Conservation (phyloP, 2,888 invertebrate species). For the Yponomeuta malinellus region DNA sequence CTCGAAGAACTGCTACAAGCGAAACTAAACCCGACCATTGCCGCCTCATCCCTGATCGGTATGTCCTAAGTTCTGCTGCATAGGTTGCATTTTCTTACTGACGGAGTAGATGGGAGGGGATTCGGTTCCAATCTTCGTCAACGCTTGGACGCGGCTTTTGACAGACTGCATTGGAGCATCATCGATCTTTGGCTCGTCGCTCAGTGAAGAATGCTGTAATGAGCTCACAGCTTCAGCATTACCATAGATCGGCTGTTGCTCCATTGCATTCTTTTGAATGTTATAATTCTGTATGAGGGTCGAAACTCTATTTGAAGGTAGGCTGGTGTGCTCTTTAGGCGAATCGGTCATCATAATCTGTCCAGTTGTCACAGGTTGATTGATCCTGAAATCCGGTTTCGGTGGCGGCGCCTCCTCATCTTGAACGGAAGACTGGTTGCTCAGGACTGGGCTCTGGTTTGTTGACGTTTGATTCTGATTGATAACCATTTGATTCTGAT, state of each 20-base stretch:
- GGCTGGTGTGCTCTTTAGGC: slow-evolving; percentile 59
- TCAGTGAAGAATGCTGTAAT: slow-evolving; percentile 43
- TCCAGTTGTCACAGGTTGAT: slow-evolving; percentile 65
- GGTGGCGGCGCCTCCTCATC: slow-evolving; percentile 46
- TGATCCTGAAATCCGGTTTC: slow-evolving; percentile 65
- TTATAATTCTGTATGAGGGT: slow-evolving; percentile 68
- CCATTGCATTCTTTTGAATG: slow-evolving; percentile 60
- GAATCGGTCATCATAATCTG: slow-evolving; percentile 33
- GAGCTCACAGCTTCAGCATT: slow-evolving; percentile 49
- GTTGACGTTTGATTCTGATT: slow-evolving; percentile 7
- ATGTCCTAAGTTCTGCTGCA: slow-evolving; percentile 49
- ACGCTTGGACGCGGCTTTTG: slow-evolving; percentile 62
- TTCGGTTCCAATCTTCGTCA: slow-evolving; percentile 45
- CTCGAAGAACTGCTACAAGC: slow-evolving; percentile 47
- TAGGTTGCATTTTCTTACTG: slow-evolving; percentile 58
- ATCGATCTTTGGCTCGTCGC: slow-evolving; percentile 52
- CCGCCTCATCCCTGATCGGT: slow-evolving; percentile 53
- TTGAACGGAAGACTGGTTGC: slow-evolving; percentile 45
- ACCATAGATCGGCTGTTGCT: slow-evolving; percentile 66
- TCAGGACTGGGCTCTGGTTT: slow-evolving; percentile 25
- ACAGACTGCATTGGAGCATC: slow-evolving; percentile 59
- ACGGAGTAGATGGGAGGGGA: slow-evolving; percentile 63
- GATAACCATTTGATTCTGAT: slow-evolving; percentile 6
- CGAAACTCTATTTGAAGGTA: slow-evolving; percentile 64
- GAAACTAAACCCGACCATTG: slow-evolving; percentile 26